Percentiles rank a stretch among this genome's conserved stretches.
phyloP scores from a whole-genome alignment of 2,888 invertebrate genomes.

The Microdon myrmicae region DNA sequence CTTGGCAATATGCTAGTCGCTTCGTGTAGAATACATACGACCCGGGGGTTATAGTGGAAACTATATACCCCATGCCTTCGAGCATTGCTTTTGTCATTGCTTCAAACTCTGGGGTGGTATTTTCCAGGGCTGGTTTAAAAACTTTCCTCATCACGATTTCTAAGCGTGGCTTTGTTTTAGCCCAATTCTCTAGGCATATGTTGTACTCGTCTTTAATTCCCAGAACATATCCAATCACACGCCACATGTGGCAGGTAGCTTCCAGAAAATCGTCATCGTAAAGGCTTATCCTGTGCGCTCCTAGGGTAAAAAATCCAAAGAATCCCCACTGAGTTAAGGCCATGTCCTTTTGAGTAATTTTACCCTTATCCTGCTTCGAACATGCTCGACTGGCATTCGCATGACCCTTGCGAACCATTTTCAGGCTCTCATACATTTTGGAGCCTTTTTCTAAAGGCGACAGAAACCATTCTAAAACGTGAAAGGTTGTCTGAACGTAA shows the following conservation, averaged over 20 bases:
- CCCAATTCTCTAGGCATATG: constrained; percentile 73
- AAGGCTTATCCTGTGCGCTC: constrained; percentile 75
- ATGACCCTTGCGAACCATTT: constrained; percentile 75
- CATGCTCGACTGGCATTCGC: constrained; percentile 71
- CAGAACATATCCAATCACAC: constrained; percentile 80
- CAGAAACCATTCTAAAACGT: constrained; percentile 81
- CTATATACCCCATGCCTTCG: constrained; percentile 76
- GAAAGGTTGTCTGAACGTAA: constrained; percentile 82
- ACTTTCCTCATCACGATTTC: constrained; percentile 71
- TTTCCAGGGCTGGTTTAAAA: constrained; percentile 72
- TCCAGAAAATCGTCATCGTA: constrained; percentile 74
- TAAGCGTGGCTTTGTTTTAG: constrained; percentile 71
- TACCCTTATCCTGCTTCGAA: constrained; percentile 68
- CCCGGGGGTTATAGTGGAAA: constrained; percentile 72
- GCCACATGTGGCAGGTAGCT: constrained; percentile 85
- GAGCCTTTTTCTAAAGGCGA: constrained; percentile 60
- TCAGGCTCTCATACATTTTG: constrained; percentile 77
- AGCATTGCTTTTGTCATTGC: constrained; percentile 74
- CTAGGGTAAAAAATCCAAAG: constrained; percentile 77
- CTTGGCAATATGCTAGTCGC: constrained; percentile 70
- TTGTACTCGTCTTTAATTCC: constrained; percentile 87
- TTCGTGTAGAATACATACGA: constrained; percentile 71
- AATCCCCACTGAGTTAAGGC: constrained; percentile 89
- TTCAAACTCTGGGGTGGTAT: constrained; percentile 73
- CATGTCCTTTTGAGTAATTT: constrained; percentile 84